These are phyloP conservation scores for Psix sp. DNA, from an alignment of 1,140 invertebrate species.

Conservation along the genomic window DNA sequence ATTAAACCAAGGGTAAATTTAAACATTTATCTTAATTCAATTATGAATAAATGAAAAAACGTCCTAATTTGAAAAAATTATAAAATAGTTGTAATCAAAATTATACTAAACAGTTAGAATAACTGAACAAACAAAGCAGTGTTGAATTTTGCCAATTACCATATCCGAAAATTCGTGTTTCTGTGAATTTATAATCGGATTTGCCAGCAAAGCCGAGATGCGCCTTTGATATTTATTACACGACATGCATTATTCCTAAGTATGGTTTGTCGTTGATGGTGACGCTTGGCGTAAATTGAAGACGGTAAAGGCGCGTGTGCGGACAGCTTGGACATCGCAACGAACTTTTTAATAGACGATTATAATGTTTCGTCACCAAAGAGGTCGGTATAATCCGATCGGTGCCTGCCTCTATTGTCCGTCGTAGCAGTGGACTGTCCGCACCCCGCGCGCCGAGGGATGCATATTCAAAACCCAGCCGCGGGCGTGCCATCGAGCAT, in stretches of 20 bases:
- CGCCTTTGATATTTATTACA: conserved; percentile 55
- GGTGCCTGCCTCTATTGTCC: conserved; percentile 71
- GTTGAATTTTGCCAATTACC: too few relatives aligned
- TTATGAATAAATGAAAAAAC: too few relatives aligned
- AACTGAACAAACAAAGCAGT: too few relatives aligned
- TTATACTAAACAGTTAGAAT: too few relatives aligned
- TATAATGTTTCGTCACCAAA: conserved; percentile 68
- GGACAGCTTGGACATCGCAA: conserved; percentile 47
- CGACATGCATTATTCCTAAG: conserved; percentile 45
- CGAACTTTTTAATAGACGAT: conserved; percentile 72
- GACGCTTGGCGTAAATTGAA: conserved; percentile 47
- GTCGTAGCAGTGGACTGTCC: conserved; percentile 55
- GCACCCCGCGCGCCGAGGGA: conserved; percentile 62
- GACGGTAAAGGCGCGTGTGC: conserved; percentile 47
- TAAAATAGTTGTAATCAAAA: too few relatives aligned
- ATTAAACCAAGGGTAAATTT: too few relatives aligned
- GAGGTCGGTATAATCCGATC: conserved; percentile 72
- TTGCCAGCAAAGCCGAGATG: conserved; percentile 27
- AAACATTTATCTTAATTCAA: too few relatives aligned
- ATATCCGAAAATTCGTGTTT: conserved; percentile 20
- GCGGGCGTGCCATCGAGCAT: conserved; percentile 65
- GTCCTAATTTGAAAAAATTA: too few relatives aligned
- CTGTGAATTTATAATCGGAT: conserved; percentile 37
- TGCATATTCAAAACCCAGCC: conserved; percentile 77
- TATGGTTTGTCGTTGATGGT: conserved; percentile 50